Conservation (phyloP, 2,113 vertebrate species). For the Catharus fuscescens region DNA sequence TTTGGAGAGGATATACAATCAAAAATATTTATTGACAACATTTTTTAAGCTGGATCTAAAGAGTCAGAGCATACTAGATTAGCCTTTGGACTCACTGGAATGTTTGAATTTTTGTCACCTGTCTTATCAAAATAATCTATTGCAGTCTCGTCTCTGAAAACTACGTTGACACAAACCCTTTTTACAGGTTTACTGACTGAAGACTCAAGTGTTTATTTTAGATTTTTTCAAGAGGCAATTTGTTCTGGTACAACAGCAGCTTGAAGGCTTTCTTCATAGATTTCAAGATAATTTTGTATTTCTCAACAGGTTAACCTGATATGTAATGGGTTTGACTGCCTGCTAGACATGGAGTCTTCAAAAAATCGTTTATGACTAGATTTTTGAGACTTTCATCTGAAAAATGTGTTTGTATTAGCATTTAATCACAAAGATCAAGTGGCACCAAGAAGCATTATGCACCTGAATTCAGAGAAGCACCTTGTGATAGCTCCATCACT, state of each 20-base stretch:
- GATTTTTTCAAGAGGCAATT: neutral
- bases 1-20: accelerated
- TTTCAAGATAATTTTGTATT: neutral
- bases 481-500: neutral
- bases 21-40: neutral
- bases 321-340: neutral
- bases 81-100: neutral
- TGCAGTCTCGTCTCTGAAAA: neutral
- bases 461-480: neutral
- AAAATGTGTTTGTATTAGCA: neutral
- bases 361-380: neutral
- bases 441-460: neutral
- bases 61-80: neutral
- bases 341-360: neutral
- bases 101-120: neutral
- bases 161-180: neutral
- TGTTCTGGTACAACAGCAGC: neutral
- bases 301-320: neutral
- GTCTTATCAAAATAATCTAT: neutral
- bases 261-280: neutral
- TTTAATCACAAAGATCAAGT: neutral
- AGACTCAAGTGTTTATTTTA: neutral
- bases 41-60: neutral
- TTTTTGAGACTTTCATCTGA: neutral
- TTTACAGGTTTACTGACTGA: neutral